Base-by-base conservation (phyloP, 2,113 vertebrate species). In the Notarius lentiginosus region DNA sequence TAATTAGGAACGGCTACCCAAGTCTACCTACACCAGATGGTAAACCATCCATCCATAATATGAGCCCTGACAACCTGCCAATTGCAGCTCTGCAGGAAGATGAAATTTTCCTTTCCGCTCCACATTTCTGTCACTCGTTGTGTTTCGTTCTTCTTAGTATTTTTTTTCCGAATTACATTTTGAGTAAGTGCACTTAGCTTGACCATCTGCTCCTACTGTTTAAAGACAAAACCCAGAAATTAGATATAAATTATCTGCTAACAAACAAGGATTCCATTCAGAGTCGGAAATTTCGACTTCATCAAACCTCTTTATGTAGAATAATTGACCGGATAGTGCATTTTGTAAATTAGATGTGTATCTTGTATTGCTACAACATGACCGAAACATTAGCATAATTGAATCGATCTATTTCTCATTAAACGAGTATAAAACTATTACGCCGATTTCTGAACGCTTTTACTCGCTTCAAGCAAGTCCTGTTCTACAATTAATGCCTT, bases 1-100 rank as follows among this genome's bases (percentile, higher is more conserved):
- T 65, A 82, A 88, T 85, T 75, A 80, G 65, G 53, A 85, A 58
- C 58, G 20, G 27, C 63, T 75, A 75, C 73, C 11, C 66, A 72
- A 81, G 81, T 86, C 84, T 84, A 84, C 87, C 75, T 68, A 73
- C 81, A 80, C 17, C 89, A 88, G 87, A 90, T 84, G 89, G 75
- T 72, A 88, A 88, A 66, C 79, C 82, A 86, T 27, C 79, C 81
- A 88, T 75, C 81, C 89, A 88, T 86, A 73, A 81, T 81, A 90
- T 73, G 58, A 30, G 27, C 76, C 56, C 34, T 86, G 84, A 90
- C 82, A 81, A 86, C 49, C 61, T 88, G 87, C 83, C 84, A 86
- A 84, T 84, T 73, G 34, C 22, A 65, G 73, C 73, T 79, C 83
- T 80, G 47, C 65, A 65, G 79, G 53, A 87, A 77, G 83, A 20